These are phyloP conservation scores for Cettia cetti DNA, from an alignment of 2,113 vertebrate genomes.

Conservation along the genomic window DNA sequence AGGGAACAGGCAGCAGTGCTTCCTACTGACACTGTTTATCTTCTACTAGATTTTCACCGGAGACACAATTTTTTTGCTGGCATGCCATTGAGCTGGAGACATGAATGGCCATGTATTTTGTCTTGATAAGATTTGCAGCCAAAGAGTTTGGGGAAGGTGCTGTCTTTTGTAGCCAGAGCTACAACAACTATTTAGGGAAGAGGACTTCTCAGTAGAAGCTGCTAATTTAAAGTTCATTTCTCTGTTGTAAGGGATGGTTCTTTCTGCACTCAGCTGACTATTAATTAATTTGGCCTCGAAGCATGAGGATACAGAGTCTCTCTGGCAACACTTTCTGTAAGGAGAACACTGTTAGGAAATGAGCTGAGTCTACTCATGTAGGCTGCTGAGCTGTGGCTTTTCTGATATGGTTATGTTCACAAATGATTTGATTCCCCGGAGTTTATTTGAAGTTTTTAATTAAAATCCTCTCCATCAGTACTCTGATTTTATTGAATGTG, in stretches of 20 bases:
- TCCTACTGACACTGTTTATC: background rate
- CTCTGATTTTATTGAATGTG: constrained; percentile 44
- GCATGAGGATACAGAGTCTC: background rate
- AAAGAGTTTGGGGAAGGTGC: background rate
- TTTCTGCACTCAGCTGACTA: background rate
- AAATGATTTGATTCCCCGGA: constrained; percentile 52
- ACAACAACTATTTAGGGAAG: background rate
- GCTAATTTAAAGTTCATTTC: background rate
- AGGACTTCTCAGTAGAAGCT: background rate
- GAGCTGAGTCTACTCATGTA: background rate
- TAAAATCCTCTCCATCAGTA: constrained; percentile 33
- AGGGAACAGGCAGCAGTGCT: background rate
- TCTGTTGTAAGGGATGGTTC: background rate
- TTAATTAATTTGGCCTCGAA: background rate
- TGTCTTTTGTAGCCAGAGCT: background rate
- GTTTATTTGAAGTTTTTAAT: constrained; percentile 38
- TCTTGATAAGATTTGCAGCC: background rate
- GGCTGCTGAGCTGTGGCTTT: background rate
- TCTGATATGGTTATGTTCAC: constrained; percentile 56
- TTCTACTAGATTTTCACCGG: background rate
- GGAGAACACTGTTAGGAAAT: background rate
- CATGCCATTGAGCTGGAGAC: background rate
- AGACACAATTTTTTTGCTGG: background rate
- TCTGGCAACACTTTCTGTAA: background rate
- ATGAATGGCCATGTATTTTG: background rate